These are phyloP conservation scores for Tetramorium alpestre DNA, from an alignment of 1,140 invertebrate species.

Conservation along the genomic window DNA sequence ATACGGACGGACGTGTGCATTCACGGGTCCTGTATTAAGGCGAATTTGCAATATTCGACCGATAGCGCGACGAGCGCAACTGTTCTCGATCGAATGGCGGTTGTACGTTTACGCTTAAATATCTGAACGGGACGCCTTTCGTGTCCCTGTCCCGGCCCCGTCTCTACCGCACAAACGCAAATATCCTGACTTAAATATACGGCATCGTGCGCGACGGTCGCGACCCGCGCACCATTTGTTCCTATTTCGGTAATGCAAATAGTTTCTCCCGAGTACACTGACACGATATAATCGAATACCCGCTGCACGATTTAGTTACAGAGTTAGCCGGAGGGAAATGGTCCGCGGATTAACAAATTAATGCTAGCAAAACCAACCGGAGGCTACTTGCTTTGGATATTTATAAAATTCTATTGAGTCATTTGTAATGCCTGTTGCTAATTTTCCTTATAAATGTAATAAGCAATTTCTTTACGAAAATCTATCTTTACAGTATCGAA, in stretches of 20 bases:
- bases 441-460: not conserved
- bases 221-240: conserved; percentile 29
- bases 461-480: not conserved
- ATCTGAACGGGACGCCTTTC: conserved; percentile 33
- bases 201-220: not conserved
- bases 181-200: conserved; percentile 52
- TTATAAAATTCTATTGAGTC: not conserved
- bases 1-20: not conserved
- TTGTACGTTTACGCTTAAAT: conserved; percentile 12
- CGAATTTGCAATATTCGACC: conserved; percentile 45
- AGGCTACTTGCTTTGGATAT: not conserved
- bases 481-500: not conserved
- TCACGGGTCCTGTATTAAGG: conserved; percentile 12
- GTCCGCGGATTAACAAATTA: conserved; percentile 44
- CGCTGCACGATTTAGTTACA: conserved; percentile 21
- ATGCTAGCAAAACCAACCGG: not conserved
- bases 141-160: not conserved
- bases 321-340: conserved; percentile 28
- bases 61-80: not conserved
- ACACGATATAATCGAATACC: conserved; percentile 37
- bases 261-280: conserved; percentile 16
- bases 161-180: not conserved
- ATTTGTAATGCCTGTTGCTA: not conserved
- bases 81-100: conserved; percentile 9
- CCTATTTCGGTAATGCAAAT: conserved; percentile 31